Evolutionary conservation across 2,113 vertebrate species (phyloP).

Genomic region (Archilochus colubris): DNA sequence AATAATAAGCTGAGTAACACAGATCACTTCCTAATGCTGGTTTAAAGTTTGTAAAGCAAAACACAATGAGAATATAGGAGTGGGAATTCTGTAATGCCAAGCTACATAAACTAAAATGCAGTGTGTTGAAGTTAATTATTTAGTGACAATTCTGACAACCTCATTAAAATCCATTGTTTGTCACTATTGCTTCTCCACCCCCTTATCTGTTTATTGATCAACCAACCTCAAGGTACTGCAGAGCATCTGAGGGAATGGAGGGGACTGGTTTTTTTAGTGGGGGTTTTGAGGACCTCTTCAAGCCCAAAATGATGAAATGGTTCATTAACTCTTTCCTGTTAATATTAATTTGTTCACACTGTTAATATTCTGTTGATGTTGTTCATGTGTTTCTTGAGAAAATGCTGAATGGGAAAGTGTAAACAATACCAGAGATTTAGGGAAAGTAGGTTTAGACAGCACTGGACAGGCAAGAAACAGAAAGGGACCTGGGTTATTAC

Average conservation of each 20-base stretch:
- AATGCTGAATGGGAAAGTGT: neutral
- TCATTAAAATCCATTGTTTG: neutral
- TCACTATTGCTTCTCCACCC: neutral
- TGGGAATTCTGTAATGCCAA: neutral
- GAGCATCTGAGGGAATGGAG: neutral
- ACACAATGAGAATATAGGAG: neutral
- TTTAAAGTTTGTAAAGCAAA: neutral
- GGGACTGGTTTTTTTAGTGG: neutral
- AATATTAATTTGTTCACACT: neutral
- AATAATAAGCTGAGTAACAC: neutral
- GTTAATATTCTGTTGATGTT: neutral
- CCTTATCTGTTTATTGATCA: neutral
- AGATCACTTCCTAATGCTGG: neutral
- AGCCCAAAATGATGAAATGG: neutral
- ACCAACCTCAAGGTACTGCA: neutral
- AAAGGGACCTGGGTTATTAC: neutral
- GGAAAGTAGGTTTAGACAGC: neutral
- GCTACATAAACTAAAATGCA: neutral
- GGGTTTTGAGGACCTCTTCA: neutral
- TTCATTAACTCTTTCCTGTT: neutral
- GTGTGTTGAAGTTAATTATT: neutral
- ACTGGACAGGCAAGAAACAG: neutral
- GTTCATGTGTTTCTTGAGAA: neutral
- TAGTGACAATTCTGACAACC: neutral
- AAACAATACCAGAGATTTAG: neutral